Conservation (phyloP, 2,797 vertebrate genomes). For the Florisuga fusca region DNA sequence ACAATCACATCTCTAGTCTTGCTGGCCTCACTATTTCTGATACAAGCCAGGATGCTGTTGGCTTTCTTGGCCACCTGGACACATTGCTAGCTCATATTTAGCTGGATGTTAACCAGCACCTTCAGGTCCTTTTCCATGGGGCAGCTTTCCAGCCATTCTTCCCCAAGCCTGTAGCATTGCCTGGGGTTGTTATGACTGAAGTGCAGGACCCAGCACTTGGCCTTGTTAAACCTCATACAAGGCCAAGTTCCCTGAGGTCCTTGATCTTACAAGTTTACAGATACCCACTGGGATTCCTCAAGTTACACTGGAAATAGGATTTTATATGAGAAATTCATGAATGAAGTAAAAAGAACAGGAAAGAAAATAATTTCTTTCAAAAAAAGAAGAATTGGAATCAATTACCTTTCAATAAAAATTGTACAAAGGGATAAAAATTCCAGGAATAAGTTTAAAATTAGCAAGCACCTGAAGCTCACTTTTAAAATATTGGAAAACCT, state of each 20-base stretch:
- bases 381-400: neutral
- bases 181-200: too few relatives aligned
- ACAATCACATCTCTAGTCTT: too few relatives aligned
- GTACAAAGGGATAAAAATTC: neutral
- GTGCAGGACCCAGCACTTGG: too few relatives aligned
- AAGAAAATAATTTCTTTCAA: neutral
- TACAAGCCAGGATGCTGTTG: too few relatives aligned
- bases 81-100: too few relatives aligned
- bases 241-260: neutral
- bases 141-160: too few relatives aligned
- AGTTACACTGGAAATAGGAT: neutral
- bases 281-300: neutral
- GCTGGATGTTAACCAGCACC: too few relatives aligned
- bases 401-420: neutral
- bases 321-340: neutral
- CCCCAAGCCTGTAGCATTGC: too few relatives aligned
- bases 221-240: too few relatives aligned
- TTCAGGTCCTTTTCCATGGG: too few relatives aligned
- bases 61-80: too few relatives aligned
- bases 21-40: too few relatives aligned
- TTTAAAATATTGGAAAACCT: neutral
- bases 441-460: constrained; percentile 27
- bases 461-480: neutral
- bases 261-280: neutral
- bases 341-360: neutral